Conservation (phyloP, 2,113 vertebrate genomes). For the Ursus arctos region DNA sequence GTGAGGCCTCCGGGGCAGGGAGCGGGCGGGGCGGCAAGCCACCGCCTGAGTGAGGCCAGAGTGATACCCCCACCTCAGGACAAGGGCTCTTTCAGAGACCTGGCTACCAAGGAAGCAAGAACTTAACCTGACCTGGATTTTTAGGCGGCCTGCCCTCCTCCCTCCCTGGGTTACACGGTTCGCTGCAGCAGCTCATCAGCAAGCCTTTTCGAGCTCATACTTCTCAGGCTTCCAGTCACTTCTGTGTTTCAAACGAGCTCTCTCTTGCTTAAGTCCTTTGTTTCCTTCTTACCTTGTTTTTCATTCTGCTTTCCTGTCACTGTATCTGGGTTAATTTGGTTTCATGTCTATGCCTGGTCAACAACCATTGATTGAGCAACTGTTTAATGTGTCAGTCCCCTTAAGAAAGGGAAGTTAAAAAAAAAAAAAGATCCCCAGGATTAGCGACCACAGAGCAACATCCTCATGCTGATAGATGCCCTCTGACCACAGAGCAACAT, state of each 20-base stretch:
- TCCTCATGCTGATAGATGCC: background rate
- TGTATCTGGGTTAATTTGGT: background rate
- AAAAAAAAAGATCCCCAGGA: background rate
- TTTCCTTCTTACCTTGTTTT: background rate
- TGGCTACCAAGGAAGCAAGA: background rate
- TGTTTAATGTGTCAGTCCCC: background rate
- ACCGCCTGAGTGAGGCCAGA: rapidly evolving
- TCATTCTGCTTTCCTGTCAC: background rate
- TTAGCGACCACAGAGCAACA: background rate
- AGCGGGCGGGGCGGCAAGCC: background rate
- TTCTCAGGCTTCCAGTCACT: background rate
- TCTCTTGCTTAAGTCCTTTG: background rate
- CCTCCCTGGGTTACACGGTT: no score
- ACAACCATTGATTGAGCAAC: background rate
- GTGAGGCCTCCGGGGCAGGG: slow-evolving; percentile 44
- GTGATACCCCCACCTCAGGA: rapidly evolving
- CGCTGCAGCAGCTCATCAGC: no score
- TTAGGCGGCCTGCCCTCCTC: background rate
- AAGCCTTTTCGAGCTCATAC: background rate
- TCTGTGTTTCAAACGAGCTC: background rate
- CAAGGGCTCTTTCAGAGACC: background rate
- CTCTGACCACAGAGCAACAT: background rate
- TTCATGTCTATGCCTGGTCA: background rate
- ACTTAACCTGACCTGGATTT: background rate
- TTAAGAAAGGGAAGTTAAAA: background rate